These are phyloP conservation scores for Macrosoma leucophasiata DNA, from an alignment of 2,888 invertebrate genomes.

Conservation along the genomic window DNA sequence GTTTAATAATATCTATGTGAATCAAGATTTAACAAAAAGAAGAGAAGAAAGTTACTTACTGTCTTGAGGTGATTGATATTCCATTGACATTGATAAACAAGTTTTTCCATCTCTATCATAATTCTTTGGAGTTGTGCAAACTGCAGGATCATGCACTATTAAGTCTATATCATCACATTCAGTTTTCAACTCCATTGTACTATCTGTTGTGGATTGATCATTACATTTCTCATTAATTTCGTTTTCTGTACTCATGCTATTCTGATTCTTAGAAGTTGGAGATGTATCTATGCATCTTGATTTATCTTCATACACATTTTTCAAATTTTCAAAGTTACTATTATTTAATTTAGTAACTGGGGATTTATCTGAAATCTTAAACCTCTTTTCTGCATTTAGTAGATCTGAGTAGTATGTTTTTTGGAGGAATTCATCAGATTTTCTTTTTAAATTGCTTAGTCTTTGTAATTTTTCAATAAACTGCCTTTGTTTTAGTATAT, in stretches of 20 bases:
- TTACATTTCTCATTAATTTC: conserved; percentile 45
- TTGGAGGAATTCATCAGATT: conserved; percentile 64
- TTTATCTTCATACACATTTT: conserved; percentile 54
- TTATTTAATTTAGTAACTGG: conserved; percentile 43
- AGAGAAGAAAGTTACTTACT: conserved; percentile 46
- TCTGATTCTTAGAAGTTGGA: conserved; percentile 43
- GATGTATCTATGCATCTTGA: conserved; percentile 50
- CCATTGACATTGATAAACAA: conserved; percentile 44
- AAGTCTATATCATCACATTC: conserved; percentile 69
- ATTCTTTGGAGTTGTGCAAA: conserved; percentile 54
- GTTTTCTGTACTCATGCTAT: conserved; percentile 33
- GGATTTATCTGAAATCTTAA: conserved; percentile 57
- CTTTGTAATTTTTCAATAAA: conserved; percentile 65
- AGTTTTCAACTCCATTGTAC: conserved; percentile 54
- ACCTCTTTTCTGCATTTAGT: conserved; percentile 54
- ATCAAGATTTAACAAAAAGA: conserved; percentile 3
- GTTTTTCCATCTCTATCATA: conserved; percentile 58
- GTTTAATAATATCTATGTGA: conserved; percentile 13
- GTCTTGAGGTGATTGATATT: conserved; percentile 64
- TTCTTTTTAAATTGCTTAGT: conserved; percentile 61
- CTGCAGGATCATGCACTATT: conserved; percentile 60
- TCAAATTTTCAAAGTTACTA: conserved; percentile 49
- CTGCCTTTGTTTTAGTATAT: conserved; percentile 56
- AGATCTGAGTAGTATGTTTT: conserved; percentile 60
- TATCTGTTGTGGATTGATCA: conserved; percentile 38